Conservation (phyloP, 2,797 vertebrate species). For the Pristis pectinata region DNA sequence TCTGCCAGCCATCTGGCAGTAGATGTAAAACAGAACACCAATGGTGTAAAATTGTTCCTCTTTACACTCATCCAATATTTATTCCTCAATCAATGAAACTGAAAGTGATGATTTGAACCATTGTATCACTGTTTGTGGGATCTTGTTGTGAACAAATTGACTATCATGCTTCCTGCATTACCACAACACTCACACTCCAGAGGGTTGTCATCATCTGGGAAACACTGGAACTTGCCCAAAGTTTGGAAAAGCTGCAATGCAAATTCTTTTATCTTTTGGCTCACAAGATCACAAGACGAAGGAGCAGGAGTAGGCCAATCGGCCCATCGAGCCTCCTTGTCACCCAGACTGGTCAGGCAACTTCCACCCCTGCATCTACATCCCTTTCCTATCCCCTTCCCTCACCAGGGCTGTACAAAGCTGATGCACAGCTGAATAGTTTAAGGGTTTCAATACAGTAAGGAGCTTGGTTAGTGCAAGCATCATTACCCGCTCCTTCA, state of each 20-base stretch:
- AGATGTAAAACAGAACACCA: neutral
- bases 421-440: neutral
- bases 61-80: neutral
- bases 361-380: neutral
- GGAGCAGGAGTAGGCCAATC: no score
- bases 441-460: neutral
- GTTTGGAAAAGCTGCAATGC: no score
- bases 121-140: neutral
- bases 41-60: neutral
- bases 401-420: neutral
- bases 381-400: neutral
- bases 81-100: neutral
- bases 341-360: no score
- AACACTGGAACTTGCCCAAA: no score
- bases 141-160: neutral
- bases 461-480: no score
- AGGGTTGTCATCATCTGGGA: no score
- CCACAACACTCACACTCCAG: neutral
- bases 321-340: no score
- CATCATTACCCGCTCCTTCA: slow-evolving; percentile 62
- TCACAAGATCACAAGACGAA: no score
- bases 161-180: neutral
- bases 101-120: neutral
- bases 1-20: neutral
- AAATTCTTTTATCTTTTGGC: no score